These are phyloP conservation scores for Notarius lentiginosus DNA, from an alignment of 2,113 vertebrate genomes.

Conservation along the genomic window DNA sequence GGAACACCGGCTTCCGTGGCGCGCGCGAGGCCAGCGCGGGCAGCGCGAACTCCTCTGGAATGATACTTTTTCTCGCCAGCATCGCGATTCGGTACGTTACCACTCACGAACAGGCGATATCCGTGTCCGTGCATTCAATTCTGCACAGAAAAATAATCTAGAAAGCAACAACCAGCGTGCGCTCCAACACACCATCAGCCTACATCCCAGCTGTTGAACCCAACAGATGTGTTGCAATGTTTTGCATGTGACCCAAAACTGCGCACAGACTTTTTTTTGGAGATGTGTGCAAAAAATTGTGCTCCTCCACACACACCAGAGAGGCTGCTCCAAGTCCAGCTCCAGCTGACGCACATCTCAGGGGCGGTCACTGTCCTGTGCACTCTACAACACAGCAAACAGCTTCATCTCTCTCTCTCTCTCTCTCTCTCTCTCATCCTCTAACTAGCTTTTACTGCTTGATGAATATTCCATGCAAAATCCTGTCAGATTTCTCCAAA, in stretches of 20 bases:
- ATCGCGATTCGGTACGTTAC: constrained; percentile 66
- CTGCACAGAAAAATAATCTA: background rate
- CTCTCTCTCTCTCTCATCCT: background rate
- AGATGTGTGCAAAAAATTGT: constrained; percentile 36
- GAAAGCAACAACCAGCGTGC: background rate
- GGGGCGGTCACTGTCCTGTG: constrained; percentile 49
- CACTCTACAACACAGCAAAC: background rate
- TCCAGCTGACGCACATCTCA: constrained; percentile 42
- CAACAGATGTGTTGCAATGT: background rate
- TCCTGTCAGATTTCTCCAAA: background rate
- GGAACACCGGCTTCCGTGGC: constrained; percentile 88
- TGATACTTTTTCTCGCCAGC: constrained; percentile 96
- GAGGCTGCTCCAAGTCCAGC: constrained; percentile 14
- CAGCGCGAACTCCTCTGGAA: constrained; percentile 94
- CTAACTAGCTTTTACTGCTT: background rate
- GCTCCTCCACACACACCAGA: constrained; percentile 16
- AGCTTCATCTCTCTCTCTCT: background rate
- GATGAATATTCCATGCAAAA: background rate
- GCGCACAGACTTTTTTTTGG: background rate
- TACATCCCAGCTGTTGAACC: constrained; percentile 7
- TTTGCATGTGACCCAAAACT: background rate
- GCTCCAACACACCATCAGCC: background rate
- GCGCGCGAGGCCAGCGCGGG: constrained; percentile 87
- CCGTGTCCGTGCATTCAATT: background rate
- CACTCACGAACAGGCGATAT: background rate